Evolutionary conservation across 2,797 vertebrate species (phyloP).

Genomic region (Amblyopsis hoosieri): DNA sequence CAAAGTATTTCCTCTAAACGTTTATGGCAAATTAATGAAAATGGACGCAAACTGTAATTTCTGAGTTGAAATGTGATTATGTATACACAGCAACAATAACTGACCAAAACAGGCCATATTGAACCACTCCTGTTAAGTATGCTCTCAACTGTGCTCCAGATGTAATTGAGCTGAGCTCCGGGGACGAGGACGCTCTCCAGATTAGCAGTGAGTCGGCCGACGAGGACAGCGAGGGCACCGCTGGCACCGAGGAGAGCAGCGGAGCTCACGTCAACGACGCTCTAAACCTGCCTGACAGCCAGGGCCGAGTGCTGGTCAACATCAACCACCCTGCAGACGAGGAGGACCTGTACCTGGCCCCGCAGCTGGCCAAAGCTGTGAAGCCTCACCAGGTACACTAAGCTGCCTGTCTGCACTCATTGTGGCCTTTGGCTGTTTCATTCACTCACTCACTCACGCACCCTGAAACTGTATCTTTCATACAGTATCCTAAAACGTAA

Average conservation of each 20-base stretch:
- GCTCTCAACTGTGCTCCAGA: slow-evolving; percentile 67
- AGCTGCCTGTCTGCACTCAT: not conserved
- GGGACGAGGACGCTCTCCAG: slow-evolving; percentile 90
- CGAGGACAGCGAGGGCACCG: slow-evolving; percentile 80
- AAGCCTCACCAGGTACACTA: slow-evolving; percentile 94
- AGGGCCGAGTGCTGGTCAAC: slow-evolving; percentile 92
- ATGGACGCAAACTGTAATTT: too few relatives aligned
- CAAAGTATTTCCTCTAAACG: too few relatives aligned
- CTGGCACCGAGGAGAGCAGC: slow-evolving; percentile 87
- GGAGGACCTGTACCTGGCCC: slow-evolving; percentile 91
- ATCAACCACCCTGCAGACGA: slow-evolving; percentile 97
- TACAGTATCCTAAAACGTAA: too few relatives aligned
- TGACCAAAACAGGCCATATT: not conserved
- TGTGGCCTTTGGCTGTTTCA: not conserved
- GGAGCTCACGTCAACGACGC: slow-evolving; percentile 93
- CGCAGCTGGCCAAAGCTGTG: slow-evolving; percentile 91
- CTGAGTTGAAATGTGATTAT: too few relatives aligned
- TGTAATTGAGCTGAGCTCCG: slow-evolving; percentile 96
- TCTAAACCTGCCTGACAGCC: slow-evolving; percentile 89
- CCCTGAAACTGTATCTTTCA: too few relatives aligned
- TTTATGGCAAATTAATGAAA: too few relatives aligned
- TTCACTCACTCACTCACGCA: not conserved
- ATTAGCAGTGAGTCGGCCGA: slow-evolving; percentile 91
- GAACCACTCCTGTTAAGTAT: not conserved
- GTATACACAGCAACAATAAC: not conserved